Base-by-base conservation (phyloP, 2,888 invertebrate species). In the Acrobasis repandana region DNA sequence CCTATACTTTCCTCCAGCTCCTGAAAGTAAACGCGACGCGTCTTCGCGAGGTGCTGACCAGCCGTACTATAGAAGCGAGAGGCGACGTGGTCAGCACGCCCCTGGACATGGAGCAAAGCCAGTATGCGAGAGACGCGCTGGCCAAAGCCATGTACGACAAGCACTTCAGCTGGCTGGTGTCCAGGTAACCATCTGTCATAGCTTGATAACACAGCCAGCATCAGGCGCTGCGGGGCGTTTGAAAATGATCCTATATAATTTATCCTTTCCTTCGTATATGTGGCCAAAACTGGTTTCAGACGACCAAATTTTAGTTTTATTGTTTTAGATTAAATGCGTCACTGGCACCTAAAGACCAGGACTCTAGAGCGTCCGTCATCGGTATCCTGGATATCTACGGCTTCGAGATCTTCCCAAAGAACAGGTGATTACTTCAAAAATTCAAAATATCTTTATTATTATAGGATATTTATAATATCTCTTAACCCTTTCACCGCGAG, bases 331-430 rank as follows among this genome's bases (percentile, higher is more conserved):
- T 98, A 58, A 98, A 98, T 86, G 85, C 93, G 34, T 96, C 97
- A 0, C 86, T 97, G 28, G 94, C 95, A 61, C 93, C 95, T 0
- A 93, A 88, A 48, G 86, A 93, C 16, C 88, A 90, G 51, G 93
- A 92, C 6, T 86, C 90, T 0, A 93, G 92, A 64, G 95, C 95
- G 20, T 93, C 93, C 1, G 96, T 97, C 0, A 97, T 98, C 88
- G 98, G 98, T 1, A 97, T 98, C 70, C 88, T 98, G 68, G 98
- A 98, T 82, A 98, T 98, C 73, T 98, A 98, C 75, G 98, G 98
- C 56, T 98, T 98, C 81, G 98, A 98, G 87, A 97, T 98, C 68
- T 98, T 98, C 91, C 94, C 96, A 59, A 95, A 94, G 70, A 98
- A 98, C 80, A 96, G 96, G 95, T 96, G 75, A 78, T 9, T 6